Percentiles rank a stretch among this genome's conserved stretches.
phyloP scores from a whole-genome alignment of 2,888 invertebrate genomes.

The Watsonalla cultraria region DNA sequence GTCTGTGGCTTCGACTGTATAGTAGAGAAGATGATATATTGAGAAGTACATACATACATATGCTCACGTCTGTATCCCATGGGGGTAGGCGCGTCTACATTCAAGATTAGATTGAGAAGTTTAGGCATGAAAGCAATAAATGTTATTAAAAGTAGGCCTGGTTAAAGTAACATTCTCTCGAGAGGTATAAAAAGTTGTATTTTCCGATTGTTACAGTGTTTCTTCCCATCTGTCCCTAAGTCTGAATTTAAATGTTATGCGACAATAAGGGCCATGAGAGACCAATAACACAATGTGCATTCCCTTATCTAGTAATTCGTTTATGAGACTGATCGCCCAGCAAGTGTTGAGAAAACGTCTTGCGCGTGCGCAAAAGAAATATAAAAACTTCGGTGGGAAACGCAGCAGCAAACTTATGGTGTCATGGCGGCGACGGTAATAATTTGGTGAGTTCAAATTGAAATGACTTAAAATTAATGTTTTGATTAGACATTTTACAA shows the following conservation, averaged over 20 bases:
- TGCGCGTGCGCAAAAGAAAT: constrained; percentile 41
- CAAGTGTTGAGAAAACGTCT: constrained; percentile 38
- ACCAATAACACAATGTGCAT: constrained; percentile 52
- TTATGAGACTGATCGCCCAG: constrained; percentile 43
- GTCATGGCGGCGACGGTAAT: constrained; percentile 56
- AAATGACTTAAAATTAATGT: no score
- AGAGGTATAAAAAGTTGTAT: no score
- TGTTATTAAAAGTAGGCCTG: no score
- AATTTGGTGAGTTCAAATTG: constrained; percentile 37
- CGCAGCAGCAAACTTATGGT: constrained; percentile 34
- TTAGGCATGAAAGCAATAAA: no score
- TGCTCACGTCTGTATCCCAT: no score
- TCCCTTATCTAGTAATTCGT: constrained; percentile 37
- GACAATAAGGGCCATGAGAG: constrained; percentile 41
- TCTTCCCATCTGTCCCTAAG: background rate
- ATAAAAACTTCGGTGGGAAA: constrained; percentile 48
- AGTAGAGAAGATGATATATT: no score
- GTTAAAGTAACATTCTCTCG: no score
- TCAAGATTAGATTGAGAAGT: no score
- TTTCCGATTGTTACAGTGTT: background rate
- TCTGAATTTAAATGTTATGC: background rate
- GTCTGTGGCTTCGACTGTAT: no score
- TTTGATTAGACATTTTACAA: no score
- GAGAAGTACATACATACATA: no score
- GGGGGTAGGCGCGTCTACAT: no score